Evolutionary conservation across 2,113 vertebrate genomes (phyloP).

Genomic region (Crotalus viridis): DNA sequence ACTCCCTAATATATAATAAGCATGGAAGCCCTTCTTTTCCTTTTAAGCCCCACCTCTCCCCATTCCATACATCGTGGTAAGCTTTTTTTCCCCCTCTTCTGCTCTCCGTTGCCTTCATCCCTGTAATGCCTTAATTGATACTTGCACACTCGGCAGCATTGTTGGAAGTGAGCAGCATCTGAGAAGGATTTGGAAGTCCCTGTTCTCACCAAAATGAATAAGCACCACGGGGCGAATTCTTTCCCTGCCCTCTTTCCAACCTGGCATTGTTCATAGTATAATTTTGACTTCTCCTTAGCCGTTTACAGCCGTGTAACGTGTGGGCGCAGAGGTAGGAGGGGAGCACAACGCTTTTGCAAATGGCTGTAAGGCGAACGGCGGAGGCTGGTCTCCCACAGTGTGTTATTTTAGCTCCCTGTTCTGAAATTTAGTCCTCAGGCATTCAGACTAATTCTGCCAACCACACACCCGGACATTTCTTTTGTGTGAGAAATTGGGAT

Average conservation of each 20-base stretch:
- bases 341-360: slow-evolving; percentile 63
- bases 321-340: slow-evolving; percentile 67
- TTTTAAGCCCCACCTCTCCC: neutral
- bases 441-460: slow-evolving; percentile 73
- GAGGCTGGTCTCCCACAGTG: slow-evolving; percentile 59
- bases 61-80: neutral
- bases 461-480: slow-evolving; percentile 63
- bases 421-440: slow-evolving; percentile 70
- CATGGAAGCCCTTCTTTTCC: neutral
- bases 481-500: slow-evolving; percentile 73
- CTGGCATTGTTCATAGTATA: slow-evolving; percentile 65
- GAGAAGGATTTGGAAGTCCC: slow-evolving; percentile 55
- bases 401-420: slow-evolving; percentile 74
- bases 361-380: slow-evolving; percentile 61
- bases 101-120: slow-evolving; percentile 54
- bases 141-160: slow-evolving; percentile 62
- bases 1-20: neutral
- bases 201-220: slow-evolving; percentile 66
- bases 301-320: slow-evolving; percentile 67
- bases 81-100: neutral
- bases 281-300: slow-evolving; percentile 65
- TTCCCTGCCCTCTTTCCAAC: slow-evolving; percentile 57
- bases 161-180: slow-evolving; percentile 66
- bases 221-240: slow-evolving; percentile 66
- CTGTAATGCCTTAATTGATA: slow-evolving; percentile 67